A percentile compares a stretch with the other conserved stretches of the same genome.
Evolutionary conservation across 2,797 vertebrate genomes (phyloP).

Genomic region (Aythya fuligula): DNA sequence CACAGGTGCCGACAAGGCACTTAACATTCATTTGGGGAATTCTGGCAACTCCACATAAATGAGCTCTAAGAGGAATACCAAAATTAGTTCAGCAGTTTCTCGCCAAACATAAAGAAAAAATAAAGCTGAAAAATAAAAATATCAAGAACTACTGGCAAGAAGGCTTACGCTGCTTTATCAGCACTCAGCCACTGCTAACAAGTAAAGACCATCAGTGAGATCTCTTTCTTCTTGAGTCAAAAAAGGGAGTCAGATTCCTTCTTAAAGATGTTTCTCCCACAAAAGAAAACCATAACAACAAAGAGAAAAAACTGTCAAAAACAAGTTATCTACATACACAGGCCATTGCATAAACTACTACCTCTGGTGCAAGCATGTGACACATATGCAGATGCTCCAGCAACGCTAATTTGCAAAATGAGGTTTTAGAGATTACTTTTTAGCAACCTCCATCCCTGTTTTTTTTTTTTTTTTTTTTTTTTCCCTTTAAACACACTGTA

Average conservation of each 20-base stretch:
- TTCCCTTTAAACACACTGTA: not conserved
- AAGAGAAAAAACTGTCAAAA: not conserved
- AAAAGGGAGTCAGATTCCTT: not conserved
- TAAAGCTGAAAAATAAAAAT: not conserved
- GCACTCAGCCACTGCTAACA: not conserved
- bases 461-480: not conserved
- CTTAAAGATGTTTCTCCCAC: not conserved
- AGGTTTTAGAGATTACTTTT: not conserved
- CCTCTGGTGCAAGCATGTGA: not conserved
- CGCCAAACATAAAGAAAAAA: not conserved
- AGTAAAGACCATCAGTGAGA: not conserved
- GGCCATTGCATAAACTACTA: not conserved
- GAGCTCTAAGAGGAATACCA: not conserved
- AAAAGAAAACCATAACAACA: not conserved
- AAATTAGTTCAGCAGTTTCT: slow-evolving; percentile 30
- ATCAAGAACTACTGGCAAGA: not conserved
- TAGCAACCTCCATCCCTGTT: not conserved
- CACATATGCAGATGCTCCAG: not conserved
- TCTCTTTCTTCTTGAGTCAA: not conserved
- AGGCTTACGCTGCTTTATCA: not conserved
- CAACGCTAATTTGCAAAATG: not conserved
- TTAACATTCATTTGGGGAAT: not conserved
- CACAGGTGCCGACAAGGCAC: not conserved
- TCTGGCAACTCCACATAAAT: not conserved
- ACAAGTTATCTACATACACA: not conserved